Percentiles rank a stretch among this genome's conserved stretches.
Conservation (phyloP, 2,797 vertebrate genomes). For the Hephaestus fuliginosus region DNA sequence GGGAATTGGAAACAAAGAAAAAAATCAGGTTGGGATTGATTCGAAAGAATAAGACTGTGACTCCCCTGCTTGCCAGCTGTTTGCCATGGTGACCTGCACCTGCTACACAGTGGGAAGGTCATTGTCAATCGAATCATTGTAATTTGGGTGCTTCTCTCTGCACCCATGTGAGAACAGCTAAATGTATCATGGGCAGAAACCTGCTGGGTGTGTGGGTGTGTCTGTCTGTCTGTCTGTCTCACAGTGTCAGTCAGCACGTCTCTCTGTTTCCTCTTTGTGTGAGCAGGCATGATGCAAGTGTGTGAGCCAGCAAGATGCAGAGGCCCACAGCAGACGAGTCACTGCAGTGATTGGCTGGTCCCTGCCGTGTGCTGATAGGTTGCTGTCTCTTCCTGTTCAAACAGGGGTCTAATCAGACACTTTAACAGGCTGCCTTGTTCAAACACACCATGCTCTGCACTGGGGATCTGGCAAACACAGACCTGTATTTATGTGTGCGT, state of each 20-base stretch:
- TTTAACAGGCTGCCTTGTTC: constrained; percentile 77
- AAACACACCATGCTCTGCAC: constrained; percentile 75
- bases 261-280: constrained; percentile 41
- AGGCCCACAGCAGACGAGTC: constrained; percentile 49
- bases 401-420: constrained; percentile 80
- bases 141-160: constrained; percentile 52
- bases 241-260: constrained; percentile 31
- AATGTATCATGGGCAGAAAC: constrained; percentile 52
- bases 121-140: constrained; percentile 63
- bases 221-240: constrained; percentile 31
- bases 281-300: constrained; percentile 28
- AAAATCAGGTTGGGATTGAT: background rate
- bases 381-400: constrained; percentile 77
- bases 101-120: constrained; percentile 67
- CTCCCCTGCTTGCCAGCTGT: constrained; percentile 66
- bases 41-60: background rate
- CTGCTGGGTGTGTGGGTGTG: constrained; percentile 50
- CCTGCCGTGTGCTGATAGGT: constrained; percentile 71
- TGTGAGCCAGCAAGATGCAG: constrained; percentile 41
- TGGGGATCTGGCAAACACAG: constrained; percentile 76
- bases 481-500: constrained; percentile 53
- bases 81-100: constrained; percentile 65
- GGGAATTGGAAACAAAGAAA: background rate
- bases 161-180: constrained; percentile 50
- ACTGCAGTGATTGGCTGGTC: constrained; percentile 61